These are phyloP conservation scores for Chanos chanos DNA, from an alignment of 2,797 vertebrate genomes.

Conservation along the genomic window DNA sequence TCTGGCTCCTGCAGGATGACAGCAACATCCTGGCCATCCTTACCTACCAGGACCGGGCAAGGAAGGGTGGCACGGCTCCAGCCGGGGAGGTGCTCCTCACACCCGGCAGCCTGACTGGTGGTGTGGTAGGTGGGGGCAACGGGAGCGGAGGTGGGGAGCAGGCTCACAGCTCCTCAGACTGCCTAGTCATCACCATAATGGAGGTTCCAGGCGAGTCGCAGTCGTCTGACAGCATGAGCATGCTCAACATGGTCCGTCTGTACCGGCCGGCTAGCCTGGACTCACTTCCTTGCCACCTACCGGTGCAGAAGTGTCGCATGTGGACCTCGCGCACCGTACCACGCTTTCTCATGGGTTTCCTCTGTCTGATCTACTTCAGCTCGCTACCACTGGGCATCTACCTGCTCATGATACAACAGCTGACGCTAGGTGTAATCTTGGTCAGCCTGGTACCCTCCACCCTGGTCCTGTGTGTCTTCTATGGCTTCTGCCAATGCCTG, in stretches of 20 bases:
- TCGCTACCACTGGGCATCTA: conserved; percentile 88
- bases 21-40: conserved; percentile 73
- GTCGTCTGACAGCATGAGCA: conserved; percentile 73
- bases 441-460: conserved; percentile 85
- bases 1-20: conserved; percentile 81
- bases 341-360: conserved; percentile 77
- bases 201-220: conserved; percentile 77
- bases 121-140: conserved; percentile 36
- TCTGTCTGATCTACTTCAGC: conserved; percentile 87
- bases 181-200: conserved; percentile 86
- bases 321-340: conserved; percentile 75
- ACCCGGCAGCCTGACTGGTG: conserved; percentile 72
- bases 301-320: conserved; percentile 69
- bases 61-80: conserved; percentile 46
- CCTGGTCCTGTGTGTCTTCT: conserved; percentile 80
- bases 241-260: conserved; percentile 77
- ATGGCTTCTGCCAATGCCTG: conserved; percentile 85
- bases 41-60: conserved; percentile 64
- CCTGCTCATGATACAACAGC: conserved; percentile 84
- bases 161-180: conserved; percentile 73
- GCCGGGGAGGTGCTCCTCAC: conserved; percentile 77
- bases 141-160: conserved; percentile 40
- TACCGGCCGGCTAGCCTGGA: conserved; percentile 74
- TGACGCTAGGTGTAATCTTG: conserved; percentile 77
- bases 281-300: conserved; percentile 69